Evolutionary conservation across 2,888 invertebrate species (phyloP).

Genomic region (Lagria hirta): DNA sequence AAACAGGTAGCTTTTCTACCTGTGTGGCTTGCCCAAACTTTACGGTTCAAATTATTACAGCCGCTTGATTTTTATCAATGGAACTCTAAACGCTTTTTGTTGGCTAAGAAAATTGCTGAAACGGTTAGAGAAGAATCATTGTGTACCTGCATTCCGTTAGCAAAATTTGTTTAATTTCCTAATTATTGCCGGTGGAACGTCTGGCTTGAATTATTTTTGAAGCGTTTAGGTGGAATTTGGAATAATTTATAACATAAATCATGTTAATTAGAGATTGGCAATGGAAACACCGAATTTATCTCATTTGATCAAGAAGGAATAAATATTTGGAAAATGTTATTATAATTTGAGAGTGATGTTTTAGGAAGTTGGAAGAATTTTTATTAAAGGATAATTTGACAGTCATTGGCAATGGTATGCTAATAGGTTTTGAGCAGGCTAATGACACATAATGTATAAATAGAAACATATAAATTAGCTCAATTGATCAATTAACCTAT

Average conservation of each 20-base stretch:
- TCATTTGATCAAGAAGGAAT: neutral
- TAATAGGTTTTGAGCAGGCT: slow-evolving; percentile 4
- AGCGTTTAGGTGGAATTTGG: neutral
- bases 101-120: slow-evolving; percentile 16
- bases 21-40: slow-evolving; percentile 27
- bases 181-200: neutral
- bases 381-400: slow-evolving; percentile 1
- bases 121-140: slow-evolving; percentile 16
- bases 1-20: slow-evolving; percentile 28
- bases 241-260: slow-evolving; percentile 1
- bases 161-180: slow-evolving; percentile 5
- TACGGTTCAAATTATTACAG: slow-evolving; percentile 20
- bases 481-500: slow-evolving; percentile 14
- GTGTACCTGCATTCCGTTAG: slow-evolving; percentile 12
- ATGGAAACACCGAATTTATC: slow-evolving; percentile 3
- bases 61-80: slow-evolving; percentile 26
- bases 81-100: slow-evolving; percentile 19
- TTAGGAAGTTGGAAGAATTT: neutral
- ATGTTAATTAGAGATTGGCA: neutral
- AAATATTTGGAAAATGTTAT: slow-evolving; percentile 6
- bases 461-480: slow-evolving; percentile 7
- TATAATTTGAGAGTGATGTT: neutral
- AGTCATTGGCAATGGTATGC: neutral
- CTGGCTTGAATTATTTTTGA: neutral
- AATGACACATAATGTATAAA: slow-evolving; percentile 2